A percentile compares a stretch with the other conserved stretches of the same genome.
Conservation (phyloP, 1,140 invertebrate genomes). For the Cotesia vestalis region DNA sequence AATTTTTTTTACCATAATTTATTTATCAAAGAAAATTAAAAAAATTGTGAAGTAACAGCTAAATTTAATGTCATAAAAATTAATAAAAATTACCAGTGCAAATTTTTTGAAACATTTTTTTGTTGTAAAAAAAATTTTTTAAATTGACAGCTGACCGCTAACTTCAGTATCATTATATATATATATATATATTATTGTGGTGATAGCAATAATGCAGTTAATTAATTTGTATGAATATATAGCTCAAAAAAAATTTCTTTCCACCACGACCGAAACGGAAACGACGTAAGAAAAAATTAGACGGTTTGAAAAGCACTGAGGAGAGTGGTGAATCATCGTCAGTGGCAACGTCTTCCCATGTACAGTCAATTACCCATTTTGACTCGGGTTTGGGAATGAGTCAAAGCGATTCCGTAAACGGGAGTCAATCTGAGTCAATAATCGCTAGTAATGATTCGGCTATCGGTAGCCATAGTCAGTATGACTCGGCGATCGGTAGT, state of each 20-base stretch:
- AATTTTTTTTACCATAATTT: no score
- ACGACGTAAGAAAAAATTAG: conserved; percentile 38
- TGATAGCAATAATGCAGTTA: neutral
- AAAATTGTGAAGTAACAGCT: no score
- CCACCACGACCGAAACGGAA: conserved; percentile 70
- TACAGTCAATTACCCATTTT: conserved; percentile 37
- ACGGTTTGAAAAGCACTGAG: neutral
- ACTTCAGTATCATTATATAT: no score
- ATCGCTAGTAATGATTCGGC: neutral
- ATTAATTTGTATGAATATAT: conserved; percentile 47
- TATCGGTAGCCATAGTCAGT: conserved; percentile 25
- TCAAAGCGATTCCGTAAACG: conserved; percentile 28
- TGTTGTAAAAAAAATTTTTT: no score
- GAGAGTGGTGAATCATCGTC: neutral
- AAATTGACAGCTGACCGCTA: no score
- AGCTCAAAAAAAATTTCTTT: conserved; percentile 73
- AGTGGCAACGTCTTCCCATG: conserved; percentile 16
- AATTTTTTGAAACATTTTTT: no score
- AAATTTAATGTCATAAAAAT: no score
- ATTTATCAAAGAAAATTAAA: no score
- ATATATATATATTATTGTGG: no score
- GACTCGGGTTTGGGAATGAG: conserved; percentile 51
- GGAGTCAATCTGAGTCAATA: conserved; percentile 28
- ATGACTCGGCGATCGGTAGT: neutral
- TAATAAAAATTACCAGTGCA: no score